Base-by-base conservation (phyloP, 1,140 invertebrate species). In the Amphibalanus amphitrite region DNA sequence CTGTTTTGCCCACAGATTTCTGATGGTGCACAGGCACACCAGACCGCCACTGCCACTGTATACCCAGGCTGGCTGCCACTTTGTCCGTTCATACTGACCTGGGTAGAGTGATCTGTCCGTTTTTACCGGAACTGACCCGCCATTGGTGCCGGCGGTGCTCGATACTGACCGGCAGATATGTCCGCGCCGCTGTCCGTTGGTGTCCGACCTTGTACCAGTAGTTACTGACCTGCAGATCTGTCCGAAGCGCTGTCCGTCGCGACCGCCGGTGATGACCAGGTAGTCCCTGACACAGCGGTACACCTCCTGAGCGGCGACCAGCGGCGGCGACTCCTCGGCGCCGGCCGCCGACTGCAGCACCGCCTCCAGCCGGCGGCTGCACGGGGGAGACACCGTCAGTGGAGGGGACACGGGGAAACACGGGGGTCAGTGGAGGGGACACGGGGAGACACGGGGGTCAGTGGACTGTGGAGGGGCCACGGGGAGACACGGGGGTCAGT, bases 151-250 rank as follows among this genome's bases (percentile, higher is more conserved):
- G n/a, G n/a, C n/a, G n/a, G n/a, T n/a, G n/a, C n/a, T n/a, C n/a
- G n/a, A n/a, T 23, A 20, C 47, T 20, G 76, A 78, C 80, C 75
- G 15, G 78, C 77, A 28, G 74, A 23, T 73, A 75, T 72, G 72
- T 71, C 20, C n/a, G 38, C 67, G 23, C 40, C 25, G 1, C 29
- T 28, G n/a, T 20, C 17, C 30, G 15, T 13, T 6, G 70, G 64
- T n/a, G n/a, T n/a, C n/a, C n/a, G n/a, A n/a, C n/a, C n/a, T n/a
- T n/a, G n/a, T n/a, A n/a, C n/a, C n/a, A n/a, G n/a, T n/a, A n/a
- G n/a, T n/a, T 23, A 20, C 47, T 20, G 13, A 59, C 47, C 47
- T 59, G 47, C 47, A 59, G 13, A 59, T 13, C 47, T 20, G 47
- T 13, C 23, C 47, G 47, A 59, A 59, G 47, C 47, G 47, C 47